phyloP scores from a whole-genome alignment of 1,140 invertebrate genomes.

The Cotesia vestalis region DNA sequence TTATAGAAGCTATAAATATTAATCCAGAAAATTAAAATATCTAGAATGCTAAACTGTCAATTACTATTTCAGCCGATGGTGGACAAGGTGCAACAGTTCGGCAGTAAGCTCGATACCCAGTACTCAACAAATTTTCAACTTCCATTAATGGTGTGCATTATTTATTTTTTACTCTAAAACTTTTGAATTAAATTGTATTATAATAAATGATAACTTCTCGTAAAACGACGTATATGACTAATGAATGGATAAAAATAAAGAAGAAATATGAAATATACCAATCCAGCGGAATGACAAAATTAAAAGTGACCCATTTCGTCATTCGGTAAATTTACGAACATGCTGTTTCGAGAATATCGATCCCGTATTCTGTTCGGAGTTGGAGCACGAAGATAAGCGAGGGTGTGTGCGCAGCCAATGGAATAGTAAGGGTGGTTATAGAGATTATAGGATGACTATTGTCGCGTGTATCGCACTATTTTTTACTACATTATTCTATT shows the following conservation, averaged over 20 bases:
- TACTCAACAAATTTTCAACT: neutral
- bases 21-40: too few relatives aligned
- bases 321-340: constrained; percentile 40
- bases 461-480: neutral
- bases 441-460: neutral
- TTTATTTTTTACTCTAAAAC: neutral
- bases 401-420: constrained; percentile 15
- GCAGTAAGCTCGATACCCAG: neutral
- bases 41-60: too few relatives aligned
- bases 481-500: too few relatives aligned
- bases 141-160: neutral
- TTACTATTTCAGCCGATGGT: neutral
- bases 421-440: constrained; percentile 18
- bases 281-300: constrained; percentile 17
- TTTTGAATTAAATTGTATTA: neutral
- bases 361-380: constrained; percentile 29
- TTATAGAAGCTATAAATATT: too few relatives aligned
- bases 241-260: neutral
- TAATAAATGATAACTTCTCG: neutral
- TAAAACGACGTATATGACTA: neutral
- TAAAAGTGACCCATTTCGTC: constrained; percentile 43
- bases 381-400: constrained; percentile 12
- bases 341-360: constrained; percentile 49
- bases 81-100: constrained; percentile 17
- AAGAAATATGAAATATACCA: too few relatives aligned